These are phyloP conservation scores for Borostomias antarcticus DNA, from an alignment of 2,797 vertebrate genomes.

Conservation along the genomic window DNA sequence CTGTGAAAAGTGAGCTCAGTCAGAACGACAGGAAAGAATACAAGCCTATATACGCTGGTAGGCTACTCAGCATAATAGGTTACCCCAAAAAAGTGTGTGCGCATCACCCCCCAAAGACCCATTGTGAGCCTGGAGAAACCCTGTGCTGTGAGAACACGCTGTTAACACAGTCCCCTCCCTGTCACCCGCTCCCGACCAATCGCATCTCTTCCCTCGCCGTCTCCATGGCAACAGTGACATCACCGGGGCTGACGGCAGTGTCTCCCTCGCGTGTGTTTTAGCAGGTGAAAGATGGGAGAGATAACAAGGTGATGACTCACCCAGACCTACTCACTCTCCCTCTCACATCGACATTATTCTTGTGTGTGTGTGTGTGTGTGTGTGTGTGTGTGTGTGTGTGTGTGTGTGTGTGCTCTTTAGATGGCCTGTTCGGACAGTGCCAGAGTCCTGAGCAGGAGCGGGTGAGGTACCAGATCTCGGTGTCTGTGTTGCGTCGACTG, in stretches of 20 bases:
- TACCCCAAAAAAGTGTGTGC: too few relatives aligned
- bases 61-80: too few relatives aligned
- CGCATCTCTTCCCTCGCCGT: constrained; percentile 39
- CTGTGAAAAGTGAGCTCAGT: too few relatives aligned
- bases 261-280: constrained; percentile 47
- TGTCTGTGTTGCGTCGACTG: constrained; percentile 84
- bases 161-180: constrained; percentile 66
- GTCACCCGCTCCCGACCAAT: constrained; percentile 63
- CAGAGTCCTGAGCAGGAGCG: constrained; percentile 73
- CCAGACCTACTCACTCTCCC: constrained; percentile 29
- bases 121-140: too few relatives aligned
- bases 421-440: constrained; percentile 93
- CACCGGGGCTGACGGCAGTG: constrained; percentile 68
- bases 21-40: too few relatives aligned
- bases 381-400: constrained; percentile 4
- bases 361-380: constrained; percentile 8
- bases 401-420: constrained; percentile 65
- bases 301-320: constrained; percentile 63
- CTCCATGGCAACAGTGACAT: constrained; percentile 79
- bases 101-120: too few relatives aligned
- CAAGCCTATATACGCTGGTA: too few relatives aligned
- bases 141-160: constrained; percentile 29
- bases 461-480: constrained; percentile 85
- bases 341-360: constrained; percentile 20
- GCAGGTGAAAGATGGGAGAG: constrained; percentile 14